Conservation (phyloP, 2,113 vertebrate genomes). For the Peromyscus californicus region DNA sequence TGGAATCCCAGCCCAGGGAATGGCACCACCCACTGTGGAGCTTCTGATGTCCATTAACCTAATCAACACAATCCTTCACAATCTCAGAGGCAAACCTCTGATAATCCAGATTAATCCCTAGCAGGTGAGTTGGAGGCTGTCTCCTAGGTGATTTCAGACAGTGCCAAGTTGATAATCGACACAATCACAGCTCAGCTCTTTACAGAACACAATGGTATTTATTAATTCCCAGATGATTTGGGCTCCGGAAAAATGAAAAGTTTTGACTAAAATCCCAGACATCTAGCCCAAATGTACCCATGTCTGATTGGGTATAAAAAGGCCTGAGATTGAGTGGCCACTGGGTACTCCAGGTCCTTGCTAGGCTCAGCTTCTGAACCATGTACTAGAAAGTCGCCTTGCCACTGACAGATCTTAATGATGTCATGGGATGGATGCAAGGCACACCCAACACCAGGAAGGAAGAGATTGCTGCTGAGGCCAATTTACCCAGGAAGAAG, state of each 20-base stretch:
- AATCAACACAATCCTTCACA: background rate
- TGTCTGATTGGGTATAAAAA: rapidly evolving
- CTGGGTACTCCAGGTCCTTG: background rate
- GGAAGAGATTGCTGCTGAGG: background rate
- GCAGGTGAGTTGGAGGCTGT: background rate
- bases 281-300: rapidly evolving
- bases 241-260: background rate
- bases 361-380: background rate
- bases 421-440: rapidly evolving
- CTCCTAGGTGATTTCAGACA: background rate
- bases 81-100: background rate
- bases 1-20: background rate
- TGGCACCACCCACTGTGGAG: background rate
- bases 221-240: background rate
- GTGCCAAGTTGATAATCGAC: background rate
- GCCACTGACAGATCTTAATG: rapidly evolving
- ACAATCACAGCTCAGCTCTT: background rate
- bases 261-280: background rate
- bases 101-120: background rate
- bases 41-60: background rate
- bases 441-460: rapidly evolving
- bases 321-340: background rate
- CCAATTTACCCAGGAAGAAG: too few relatives aligned
- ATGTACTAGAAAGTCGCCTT: rapidly evolving
- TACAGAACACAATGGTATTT: background rate